Percentiles rank a stretch among this genome's conserved stretches.
Evolutionary conservation across 2,797 vertebrate species (phyloP).

Genomic region (Thripadectes ignobilis): DNA sequence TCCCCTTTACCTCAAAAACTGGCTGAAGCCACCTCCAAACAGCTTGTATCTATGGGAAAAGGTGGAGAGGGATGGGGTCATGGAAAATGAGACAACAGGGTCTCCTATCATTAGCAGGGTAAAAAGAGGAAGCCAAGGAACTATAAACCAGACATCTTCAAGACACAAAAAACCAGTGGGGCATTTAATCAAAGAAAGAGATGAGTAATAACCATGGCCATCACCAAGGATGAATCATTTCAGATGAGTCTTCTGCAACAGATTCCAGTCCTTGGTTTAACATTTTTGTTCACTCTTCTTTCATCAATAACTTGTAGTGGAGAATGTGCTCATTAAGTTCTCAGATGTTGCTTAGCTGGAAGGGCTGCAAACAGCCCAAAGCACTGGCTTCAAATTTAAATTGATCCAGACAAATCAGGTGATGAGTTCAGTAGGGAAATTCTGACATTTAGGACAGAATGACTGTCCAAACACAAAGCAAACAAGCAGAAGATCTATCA

Average conservation of each 20-base stretch:
- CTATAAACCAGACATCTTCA: neutral
- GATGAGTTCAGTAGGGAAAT: neutral
- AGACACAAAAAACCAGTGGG: neutral
- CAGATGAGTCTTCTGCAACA: constrained; percentile 1
- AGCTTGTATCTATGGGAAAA: neutral
- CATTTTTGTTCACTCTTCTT: neutral
- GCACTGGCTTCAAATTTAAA: neutral
- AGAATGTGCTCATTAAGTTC: neutral
- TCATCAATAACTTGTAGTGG: neutral
- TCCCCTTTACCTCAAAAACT: neutral
- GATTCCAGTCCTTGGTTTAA: neutral
- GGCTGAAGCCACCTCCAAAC: neutral
- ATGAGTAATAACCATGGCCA: constrained; percentile 1
- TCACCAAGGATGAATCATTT: constrained; percentile 20
- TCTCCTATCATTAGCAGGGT: neutral
- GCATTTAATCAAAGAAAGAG: neutral
- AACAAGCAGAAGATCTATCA: neutral
- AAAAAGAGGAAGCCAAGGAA: neutral
- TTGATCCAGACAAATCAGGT: neutral
- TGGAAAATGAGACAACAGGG: neutral
- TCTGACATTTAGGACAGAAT: neutral
- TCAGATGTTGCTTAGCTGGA: neutral
- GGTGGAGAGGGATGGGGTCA: neutral
- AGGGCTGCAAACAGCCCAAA: neutral
- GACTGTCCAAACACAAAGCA: neutral